Evolutionary conservation across 2,797 vertebrate genomes (phyloP), one percentile per base, ranked within the genome.

Genomic region (Odontamblyopus lacepedii): DNA sequence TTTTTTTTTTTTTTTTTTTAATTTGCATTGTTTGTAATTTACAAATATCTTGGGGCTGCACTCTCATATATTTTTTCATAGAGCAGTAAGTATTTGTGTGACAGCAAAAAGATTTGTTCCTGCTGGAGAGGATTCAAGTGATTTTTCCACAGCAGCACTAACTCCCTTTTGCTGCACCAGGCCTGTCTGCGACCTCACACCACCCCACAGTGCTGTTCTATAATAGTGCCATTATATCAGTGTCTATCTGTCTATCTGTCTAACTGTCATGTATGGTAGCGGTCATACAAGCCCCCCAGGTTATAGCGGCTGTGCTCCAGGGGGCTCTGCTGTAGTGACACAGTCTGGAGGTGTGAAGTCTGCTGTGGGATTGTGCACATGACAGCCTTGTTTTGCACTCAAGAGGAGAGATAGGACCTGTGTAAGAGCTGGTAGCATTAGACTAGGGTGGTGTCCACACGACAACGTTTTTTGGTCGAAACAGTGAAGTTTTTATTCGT

Each of bases 241-340:
- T 68, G 26, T 59, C 57, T 29, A 26, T 78, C 69, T 71, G 29
- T 44, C 64, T 53, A 32, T 60, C 79, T 62, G 19, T 75, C 75
- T 81, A 77, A 67, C 76, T 77, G 12, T 63, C 83, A 87, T 88
- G 84, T 92, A 87, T 82, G 87, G 76, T 88, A 79, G 74, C 70
- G 88, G 85, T 83, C 89, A 79, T 27, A 38, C 66, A 83, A 81
- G 81, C 80, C 87, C 75, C 44, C 77, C 80, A 81, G 87, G 86
- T 90, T 89, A 35, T 35, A 81, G 67, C 77, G 26, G 51, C 30
- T 29, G 70, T n/a, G 73, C 78, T 87, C 48, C 66, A 73, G 79
- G 3, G 70, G 78, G 73, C 74, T 78, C 78, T 75, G 51, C 70
- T 50, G 70, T 78, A 68, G 73, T 78, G 72, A 81, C 63, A 63